Evolutionary conservation across 2,888 invertebrate species (phyloP).

Genomic region (Dorcus parallelipipedus): DNA sequence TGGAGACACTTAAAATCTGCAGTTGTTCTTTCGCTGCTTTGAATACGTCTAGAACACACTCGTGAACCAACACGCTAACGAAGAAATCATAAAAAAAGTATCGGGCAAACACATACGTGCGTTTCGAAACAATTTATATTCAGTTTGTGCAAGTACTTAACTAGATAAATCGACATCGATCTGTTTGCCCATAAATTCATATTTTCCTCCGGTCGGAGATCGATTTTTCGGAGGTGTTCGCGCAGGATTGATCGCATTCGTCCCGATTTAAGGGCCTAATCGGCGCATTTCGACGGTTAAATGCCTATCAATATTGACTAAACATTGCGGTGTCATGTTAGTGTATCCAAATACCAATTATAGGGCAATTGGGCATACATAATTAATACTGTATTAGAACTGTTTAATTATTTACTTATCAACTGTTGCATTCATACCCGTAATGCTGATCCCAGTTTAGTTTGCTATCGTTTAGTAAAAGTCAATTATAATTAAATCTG

Average conservation of each 20-base stretch:
- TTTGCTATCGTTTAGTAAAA: no score
- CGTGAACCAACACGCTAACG: constrained; percentile 5
- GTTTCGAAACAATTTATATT: neutral
- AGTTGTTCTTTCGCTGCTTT: constrained; percentile 29
- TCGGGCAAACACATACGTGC: neutral
- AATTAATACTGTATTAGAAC: constrained; percentile 50
- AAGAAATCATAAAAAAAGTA: constrained; percentile 1
- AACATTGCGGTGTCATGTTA: constrained; percentile 46
- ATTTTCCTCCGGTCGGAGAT: no score
- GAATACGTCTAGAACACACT: constrained; percentile 13
- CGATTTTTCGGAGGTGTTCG: no score
- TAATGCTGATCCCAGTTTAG: neutral
- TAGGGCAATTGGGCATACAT: constrained; percentile 50
- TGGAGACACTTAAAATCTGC: constrained; percentile 31
- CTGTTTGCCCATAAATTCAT: no score
- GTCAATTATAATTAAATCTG: no score
- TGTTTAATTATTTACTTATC: constrained; percentile 49
- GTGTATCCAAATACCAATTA: constrained; percentile 49
- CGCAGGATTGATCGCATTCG: neutral
- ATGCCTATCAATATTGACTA: constrained; percentile 35
- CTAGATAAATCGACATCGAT: constrained; percentile 3
- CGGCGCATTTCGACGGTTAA: constrained; percentile 26
- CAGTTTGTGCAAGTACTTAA: no score
- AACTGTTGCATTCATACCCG: constrained; percentile 43
- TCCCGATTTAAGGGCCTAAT: neutral